These are phyloP conservation scores for Drosophila buzzatii DNA, from an alignment of 2,888 invertebrate genomes.

Conservation along the genomic window DNA sequence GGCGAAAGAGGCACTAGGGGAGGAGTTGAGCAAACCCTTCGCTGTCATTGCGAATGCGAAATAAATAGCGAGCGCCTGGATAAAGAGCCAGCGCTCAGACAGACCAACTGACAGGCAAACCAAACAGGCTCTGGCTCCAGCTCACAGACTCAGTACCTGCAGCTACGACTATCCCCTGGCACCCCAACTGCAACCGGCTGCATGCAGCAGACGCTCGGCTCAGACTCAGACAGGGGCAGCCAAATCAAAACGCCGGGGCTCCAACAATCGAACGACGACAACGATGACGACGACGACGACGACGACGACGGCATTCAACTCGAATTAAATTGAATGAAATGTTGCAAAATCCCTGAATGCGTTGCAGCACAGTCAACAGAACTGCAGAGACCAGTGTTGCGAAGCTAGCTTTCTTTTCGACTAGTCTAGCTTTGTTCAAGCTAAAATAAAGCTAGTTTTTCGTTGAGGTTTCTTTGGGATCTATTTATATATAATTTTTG, in stretches of 20 bases:
- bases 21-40: conserved; percentile 13
- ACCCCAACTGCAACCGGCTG: conserved; percentile 10
- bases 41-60: conserved; percentile 49
- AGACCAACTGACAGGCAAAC: conserved; percentile 51
- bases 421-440: not conserved
- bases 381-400: not conserved
- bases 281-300: conserved; percentile 25
- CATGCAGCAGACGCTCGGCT: conserved; percentile 19
- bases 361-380: conserved; percentile 37
- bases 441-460: not conserved
- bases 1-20: not conserved
- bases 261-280: conserved; percentile 57
- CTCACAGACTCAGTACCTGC: conserved; percentile 23
- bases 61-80: conserved; percentile 33
- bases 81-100: conserved; percentile 47
- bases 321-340: conserved; percentile 75
- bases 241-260: conserved; percentile 54
- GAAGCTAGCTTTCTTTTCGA: not conserved
- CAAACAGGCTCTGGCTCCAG: conserved; percentile 30
- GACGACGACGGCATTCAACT: conserved; percentile 55
- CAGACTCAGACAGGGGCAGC: conserved; percentile 44
- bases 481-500: not conserved
- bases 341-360: conserved; percentile 68
- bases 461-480: too few species aligned
- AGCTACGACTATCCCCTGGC: conserved; percentile 8